Evolutionary conservation across 2,888 invertebrate species (phyloP).

Genomic region (Perizoma flavofasciatum): DNA sequence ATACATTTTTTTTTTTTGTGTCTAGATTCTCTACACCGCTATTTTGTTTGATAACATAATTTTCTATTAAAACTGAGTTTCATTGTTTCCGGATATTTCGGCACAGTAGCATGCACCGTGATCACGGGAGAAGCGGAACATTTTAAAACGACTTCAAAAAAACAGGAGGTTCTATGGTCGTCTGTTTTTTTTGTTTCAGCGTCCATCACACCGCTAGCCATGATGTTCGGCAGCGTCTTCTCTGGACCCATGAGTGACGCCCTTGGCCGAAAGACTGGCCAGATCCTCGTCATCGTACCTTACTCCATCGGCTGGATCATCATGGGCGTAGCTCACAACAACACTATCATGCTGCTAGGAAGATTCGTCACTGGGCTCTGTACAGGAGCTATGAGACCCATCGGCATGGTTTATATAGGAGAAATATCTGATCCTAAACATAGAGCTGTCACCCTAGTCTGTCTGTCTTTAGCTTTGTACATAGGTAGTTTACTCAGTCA

Average conservation of each 20-base stretch:
- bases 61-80: too few relatives aligned
- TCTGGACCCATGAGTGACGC: conserved; percentile 55
- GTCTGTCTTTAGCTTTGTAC: conserved; percentile 45
- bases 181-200: conserved; percentile 46
- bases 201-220: conserved; percentile 50
- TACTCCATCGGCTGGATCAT: conserved; percentile 54
- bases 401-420: conserved; percentile 54
- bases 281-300: conserved; percentile 48
- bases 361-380: conserved; percentile 55
- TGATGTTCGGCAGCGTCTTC: conserved; percentile 55
- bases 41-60: too few relatives aligned
- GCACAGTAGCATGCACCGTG: too few relatives aligned
- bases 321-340: conserved; percentile 47
- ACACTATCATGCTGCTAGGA: conserved; percentile 47
- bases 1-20: too few relatives aligned
- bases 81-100: too few relatives aligned
- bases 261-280: conserved; percentile 54
- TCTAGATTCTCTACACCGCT: too few relatives aligned
- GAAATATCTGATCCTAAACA: conserved; percentile 59
- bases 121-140: too few relatives aligned
- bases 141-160: too few relatives aligned
- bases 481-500: conserved; percentile 53
- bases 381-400: conserved; percentile 51
- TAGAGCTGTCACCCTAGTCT: conserved; percentile 49
- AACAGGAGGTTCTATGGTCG: too few relatives aligned